A percentile compares a stretch with the other conserved stretches of the same genome.
Evolutionary conservation across 2,113 vertebrate genomes (phyloP).

Genomic region (Raphicerus campestris): DNA sequence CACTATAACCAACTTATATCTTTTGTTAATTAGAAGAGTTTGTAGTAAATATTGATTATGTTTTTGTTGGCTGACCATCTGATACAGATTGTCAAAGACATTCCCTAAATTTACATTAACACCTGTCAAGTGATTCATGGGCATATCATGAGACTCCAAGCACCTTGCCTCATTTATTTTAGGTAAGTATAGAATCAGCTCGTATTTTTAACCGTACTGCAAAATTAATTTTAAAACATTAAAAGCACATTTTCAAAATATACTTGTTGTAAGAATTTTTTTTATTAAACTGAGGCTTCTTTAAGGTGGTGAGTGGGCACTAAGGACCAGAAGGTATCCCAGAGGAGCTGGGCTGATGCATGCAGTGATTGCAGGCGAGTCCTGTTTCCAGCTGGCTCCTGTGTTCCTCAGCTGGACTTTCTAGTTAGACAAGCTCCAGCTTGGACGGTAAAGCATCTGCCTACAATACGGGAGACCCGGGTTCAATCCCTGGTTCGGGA

Average conservation of each 20-base stretch:
- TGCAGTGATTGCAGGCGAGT: accelerated
- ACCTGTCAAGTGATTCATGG: not conserved
- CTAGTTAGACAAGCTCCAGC: not conserved
- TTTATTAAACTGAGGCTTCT: not conserved
- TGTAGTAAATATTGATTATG: not conserved
- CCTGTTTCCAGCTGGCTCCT: not conserved
- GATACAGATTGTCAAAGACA: not conserved
- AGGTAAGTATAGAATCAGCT: not conserved
- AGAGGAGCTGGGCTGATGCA: not conserved
- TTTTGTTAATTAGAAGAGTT: not conserved
- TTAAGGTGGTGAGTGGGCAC: not conserved
- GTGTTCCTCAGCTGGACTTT: not conserved
- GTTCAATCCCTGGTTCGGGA: no score
- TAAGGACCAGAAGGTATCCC: not conserved
- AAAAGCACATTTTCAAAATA: not conserved
- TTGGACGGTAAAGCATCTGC: no score
- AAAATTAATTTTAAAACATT: not conserved
- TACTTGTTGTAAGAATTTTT: not conserved
- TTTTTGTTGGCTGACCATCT: not conserved
- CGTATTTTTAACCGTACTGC: not conserved
- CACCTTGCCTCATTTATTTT: not conserved
- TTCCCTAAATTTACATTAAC: not conserved
- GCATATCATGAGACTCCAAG: not conserved
- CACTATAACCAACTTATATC: not conserved
- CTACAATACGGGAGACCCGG: no score